phyloP scores from a whole-genome alignment of 2,888 invertebrate species.

The Macrostomum cliftonense region DNA sequence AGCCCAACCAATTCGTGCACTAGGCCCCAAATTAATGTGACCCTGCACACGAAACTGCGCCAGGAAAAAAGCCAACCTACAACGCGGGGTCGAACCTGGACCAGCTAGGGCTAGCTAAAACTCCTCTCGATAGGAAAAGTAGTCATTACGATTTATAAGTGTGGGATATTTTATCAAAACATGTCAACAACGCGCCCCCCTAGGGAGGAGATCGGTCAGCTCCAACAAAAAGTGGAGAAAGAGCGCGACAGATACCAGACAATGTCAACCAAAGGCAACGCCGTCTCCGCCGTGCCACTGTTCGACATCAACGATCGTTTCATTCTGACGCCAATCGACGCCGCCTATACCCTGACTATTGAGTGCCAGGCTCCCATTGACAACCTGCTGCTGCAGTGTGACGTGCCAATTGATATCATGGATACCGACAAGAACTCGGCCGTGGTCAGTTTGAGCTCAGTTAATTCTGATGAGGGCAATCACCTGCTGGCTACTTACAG shows the following conservation, averaged over 20 bases:
- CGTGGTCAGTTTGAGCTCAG: constrained; percentile 55
- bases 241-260: constrained; percentile 60
- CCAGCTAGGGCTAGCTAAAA: no score
- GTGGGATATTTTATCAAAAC: no score
- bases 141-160: no score
- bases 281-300: constrained; percentile 54
- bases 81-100: no score
- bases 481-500: neutral
- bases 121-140: no score
- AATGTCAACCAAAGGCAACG: constrained; percentile 40
- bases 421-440: constrained; percentile 64
- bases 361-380: constrained; percentile 63
- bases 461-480: constrained; percentile 44
- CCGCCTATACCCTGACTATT: constrained; percentile 54
- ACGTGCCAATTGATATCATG: constrained; percentile 54
- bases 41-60: no score
- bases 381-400: constrained; percentile 57
- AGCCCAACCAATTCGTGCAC: no score
- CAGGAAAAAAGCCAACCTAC: no score
- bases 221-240: constrained; percentile 54
- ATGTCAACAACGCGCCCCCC: no score
- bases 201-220: constrained; percentile 55
- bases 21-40: no score
- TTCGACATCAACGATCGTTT: constrained; percentile 58
- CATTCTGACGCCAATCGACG: constrained; percentile 49